These are phyloP conservation scores for Vespertilio murinus DNA, from an alignment of 2,797 vertebrate species.

Conservation along the genomic window DNA sequence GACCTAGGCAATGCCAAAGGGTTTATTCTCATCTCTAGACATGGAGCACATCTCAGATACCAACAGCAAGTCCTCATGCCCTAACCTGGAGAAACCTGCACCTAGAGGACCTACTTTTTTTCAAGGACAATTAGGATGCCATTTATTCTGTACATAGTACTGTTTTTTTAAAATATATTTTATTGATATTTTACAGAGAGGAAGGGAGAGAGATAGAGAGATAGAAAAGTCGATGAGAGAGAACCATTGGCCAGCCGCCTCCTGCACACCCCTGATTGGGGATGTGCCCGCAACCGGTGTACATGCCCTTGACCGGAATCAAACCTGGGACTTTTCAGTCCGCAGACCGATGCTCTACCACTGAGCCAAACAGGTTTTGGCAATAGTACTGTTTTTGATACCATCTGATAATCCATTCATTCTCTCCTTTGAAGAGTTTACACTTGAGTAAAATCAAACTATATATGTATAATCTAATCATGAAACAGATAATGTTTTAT, in stretches of 20 bases:
- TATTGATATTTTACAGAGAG: too few relatives aligned
- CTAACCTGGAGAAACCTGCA: not conserved
- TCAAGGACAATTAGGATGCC: not conserved
- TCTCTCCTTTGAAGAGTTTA: not conserved
- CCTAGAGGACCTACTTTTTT: not conserved
- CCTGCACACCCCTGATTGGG: too few relatives aligned
- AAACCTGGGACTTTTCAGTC: too few relatives aligned
- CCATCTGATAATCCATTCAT: not conserved
- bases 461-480: not conserved
- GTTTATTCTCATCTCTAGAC: not conserved
- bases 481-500: not conserved
- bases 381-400: not conserved
- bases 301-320: too few relatives aligned
- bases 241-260: too few relatives aligned
- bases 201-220: too few relatives aligned
- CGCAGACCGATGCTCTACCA: too few relatives aligned
- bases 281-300: too few relatives aligned
- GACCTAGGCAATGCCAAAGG: not conserved
- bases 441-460: constrained; percentile 25
- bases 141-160: not conserved
- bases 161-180: too few relatives aligned
- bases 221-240: too few relatives aligned
- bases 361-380: too few relatives aligned
- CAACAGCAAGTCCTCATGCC: not conserved
- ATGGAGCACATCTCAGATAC: not conserved